A percentile compares a stretch with the other conserved stretches of the same genome.
These are phyloP conservation scores for Mus pahari DNA, from an alignment of 2,113 vertebrate genomes.

Conservation along the genomic window DNA sequence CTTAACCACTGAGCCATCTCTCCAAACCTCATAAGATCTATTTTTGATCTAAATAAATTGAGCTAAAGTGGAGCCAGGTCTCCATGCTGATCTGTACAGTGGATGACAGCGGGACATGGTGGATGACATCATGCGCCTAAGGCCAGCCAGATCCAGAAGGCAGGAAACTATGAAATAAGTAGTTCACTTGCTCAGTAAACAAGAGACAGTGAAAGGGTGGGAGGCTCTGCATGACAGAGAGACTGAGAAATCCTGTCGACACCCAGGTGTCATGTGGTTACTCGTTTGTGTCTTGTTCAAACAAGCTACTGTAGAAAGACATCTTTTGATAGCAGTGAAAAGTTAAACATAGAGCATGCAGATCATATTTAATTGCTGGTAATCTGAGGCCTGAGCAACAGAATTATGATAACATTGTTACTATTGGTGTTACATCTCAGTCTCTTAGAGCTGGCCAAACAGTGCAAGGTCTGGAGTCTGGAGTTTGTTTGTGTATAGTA, in stretches of 20 bases:
- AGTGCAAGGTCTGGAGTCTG: background rate
- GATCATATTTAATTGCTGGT: background rate
- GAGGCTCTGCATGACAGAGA: background rate
- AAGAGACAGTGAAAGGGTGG: background rate
- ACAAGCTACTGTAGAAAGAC: background rate
- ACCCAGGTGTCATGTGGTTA: background rate
- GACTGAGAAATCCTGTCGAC: background rate
- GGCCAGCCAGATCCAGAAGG: background rate
- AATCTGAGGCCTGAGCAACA: background rate
- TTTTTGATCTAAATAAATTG: background rate
- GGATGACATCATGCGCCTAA: background rate
- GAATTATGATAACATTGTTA: background rate
- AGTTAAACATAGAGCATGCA: background rate
- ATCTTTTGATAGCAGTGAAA: background rate
- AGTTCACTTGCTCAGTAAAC: background rate
- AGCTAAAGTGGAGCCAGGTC: background rate
- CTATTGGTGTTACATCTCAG: background rate
- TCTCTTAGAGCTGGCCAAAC: background rate
- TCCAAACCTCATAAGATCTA: background rate
- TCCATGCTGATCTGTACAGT: background rate
- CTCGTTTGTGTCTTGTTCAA: conserved; percentile 17
- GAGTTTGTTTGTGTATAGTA: background rate
- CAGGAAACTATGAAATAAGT: background rate
- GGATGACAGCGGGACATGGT: background rate
- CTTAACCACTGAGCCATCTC: background rate